Base-by-base conservation (phyloP, 2,113 vertebrate genomes). In the Macrotis lagotis region DNA sequence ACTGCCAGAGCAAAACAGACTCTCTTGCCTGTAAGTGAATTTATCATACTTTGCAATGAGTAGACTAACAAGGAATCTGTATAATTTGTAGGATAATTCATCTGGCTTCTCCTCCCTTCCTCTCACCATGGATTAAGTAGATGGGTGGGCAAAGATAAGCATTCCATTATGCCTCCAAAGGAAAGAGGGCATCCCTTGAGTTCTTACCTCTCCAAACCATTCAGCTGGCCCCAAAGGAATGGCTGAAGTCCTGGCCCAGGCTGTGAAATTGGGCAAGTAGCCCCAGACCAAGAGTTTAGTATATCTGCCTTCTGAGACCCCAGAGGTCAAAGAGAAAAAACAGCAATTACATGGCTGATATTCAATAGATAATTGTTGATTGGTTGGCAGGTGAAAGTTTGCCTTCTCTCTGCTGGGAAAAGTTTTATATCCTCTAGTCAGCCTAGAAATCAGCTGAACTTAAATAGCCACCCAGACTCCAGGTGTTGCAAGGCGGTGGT, bases 371-470 rank as follows among this genome's bases (percentile, higher is more conserved):
- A 91, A 51, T 37, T 91, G 47, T 8, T 52, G 25, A 74, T 74
- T 83, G 66, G 44, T 24, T 44, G n/a, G 19, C 16, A 83, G 66
- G 14, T 4, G 19, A 22, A 50, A 48, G 22, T 25, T 25, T 26
- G 25, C n/a, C 53, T 8, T 1, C 0, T 1, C 0, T 22, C 1
- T 1, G 2, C 8, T 5, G 0, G 44, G 31, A 44, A 52, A 92
- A 91, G n/a, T 53, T 92, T 51, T 44, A n/a, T 48, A 93, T 49
- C 90, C 50, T 52, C 49, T n/a, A 19, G 22, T 0, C 0, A 50
- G 28, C 11, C 92, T 90, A 47, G 51, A 50, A 28, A 37, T 49
- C 49, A 31, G 48, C 9, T 22, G 10, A 2, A 51, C 24, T 16
- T 14, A 48, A 49, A 2, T 14, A 0, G 12, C 3, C 19, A 16